phyloP scores from a whole-genome alignment of 2,888 invertebrate species.

The Baccha elongata region DNA sequence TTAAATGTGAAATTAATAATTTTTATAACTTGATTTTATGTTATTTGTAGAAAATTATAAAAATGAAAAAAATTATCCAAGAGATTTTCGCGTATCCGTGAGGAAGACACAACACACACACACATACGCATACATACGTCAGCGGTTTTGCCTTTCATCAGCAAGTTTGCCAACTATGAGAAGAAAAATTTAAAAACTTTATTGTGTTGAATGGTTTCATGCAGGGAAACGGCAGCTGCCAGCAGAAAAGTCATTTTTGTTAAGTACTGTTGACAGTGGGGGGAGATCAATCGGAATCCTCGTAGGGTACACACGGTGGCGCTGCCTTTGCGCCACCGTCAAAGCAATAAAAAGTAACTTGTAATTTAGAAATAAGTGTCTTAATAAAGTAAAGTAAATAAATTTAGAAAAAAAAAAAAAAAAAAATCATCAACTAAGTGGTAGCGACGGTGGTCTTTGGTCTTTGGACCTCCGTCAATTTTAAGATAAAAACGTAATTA shows the following conservation, averaged over 20 bases:
- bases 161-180: conserved; percentile 33
- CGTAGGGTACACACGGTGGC: too few species aligned
- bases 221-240: neutral
- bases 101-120: conserved; percentile 73
- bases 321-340: too few species aligned
- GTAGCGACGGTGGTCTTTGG: too few species aligned
- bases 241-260: neutral
- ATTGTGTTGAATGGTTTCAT: conserved; percentile 21
- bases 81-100: conserved; percentile 73
- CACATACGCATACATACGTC: conserved; percentile 73
- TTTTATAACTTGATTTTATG: conserved; percentile 57
- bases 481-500: too few species aligned
- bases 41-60: conserved; percentile 65
- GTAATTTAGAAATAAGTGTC: too few species aligned
- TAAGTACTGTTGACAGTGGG: neutral
- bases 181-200: neutral
- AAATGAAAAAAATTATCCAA: conserved; percentile 62
- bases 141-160: conserved; percentile 71
- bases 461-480: too few species aligned
- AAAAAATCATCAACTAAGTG: too few species aligned
- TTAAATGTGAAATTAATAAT: conserved; percentile 52
- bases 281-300: too few species aligned
- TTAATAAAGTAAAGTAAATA: too few species aligned
- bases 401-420: too few species aligned
- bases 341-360: too few species aligned